These are phyloP conservation scores for Hirtodrosophila histrioides DNA, from an alignment of 2,888 invertebrate species.

Conservation along the genomic window DNA sequence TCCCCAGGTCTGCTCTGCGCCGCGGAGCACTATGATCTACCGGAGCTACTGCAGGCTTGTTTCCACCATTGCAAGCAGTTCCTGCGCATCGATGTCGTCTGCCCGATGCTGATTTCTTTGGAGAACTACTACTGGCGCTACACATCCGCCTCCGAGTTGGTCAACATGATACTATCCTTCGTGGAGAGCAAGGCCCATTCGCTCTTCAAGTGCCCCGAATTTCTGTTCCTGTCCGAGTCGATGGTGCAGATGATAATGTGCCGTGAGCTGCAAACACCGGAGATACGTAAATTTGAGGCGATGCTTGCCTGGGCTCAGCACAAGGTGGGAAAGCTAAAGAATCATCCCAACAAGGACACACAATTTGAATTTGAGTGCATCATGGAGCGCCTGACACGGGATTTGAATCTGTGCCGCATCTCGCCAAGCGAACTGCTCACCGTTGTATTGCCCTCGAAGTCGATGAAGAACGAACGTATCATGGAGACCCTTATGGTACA, in stretches of 20 bases:
- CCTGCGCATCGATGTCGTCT: constrained; percentile 95
- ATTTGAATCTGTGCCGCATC: constrained; percentile 94
- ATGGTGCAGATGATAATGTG: constrained; percentile 98
- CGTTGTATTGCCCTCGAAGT: constrained; percentile 96
- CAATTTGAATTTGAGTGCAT: constrained; percentile 96
- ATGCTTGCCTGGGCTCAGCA: constrained; percentile 96
- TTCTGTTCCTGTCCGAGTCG: constrained; percentile 94
- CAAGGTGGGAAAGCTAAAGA: constrained; percentile 89
- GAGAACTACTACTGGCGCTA: constrained; percentile 98
- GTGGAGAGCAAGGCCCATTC: constrained; percentile 94
- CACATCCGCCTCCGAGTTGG: constrained; percentile 95
- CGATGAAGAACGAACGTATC: constrained; percentile 95
- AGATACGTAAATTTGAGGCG: constrained; percentile 95
- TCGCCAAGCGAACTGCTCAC: constrained; percentile 96
- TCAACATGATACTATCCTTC: constrained; percentile 96
- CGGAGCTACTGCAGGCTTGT: constrained; percentile 95
- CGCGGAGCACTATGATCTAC: constrained; percentile 96
- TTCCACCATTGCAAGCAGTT: constrained; percentile 98
- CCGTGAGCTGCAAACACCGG: constrained; percentile 94
- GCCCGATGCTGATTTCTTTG: constrained; percentile 95
- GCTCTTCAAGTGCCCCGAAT: constrained; percentile 93
- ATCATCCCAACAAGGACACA: constrained; percentile 92
- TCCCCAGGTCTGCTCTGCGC: constrained; percentile 90
- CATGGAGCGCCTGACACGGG: constrained; percentile 95
- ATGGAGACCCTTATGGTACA: constrained; percentile 96